Conservation (phyloP, 2,113 vertebrate species). For the Electrona antarctica region DNA sequence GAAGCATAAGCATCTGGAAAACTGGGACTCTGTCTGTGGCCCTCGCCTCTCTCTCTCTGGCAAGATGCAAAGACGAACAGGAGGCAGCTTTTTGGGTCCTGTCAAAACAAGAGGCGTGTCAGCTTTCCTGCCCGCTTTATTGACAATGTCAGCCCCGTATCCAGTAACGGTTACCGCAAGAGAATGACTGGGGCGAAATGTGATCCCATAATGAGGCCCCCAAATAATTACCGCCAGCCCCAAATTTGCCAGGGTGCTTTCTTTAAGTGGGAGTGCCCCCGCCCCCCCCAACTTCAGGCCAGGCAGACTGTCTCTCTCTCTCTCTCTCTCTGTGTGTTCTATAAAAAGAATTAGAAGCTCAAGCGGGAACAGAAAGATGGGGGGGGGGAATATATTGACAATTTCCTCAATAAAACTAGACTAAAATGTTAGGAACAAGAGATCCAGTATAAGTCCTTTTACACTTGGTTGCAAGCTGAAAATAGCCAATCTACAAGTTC, state of each 20-base stretch:
- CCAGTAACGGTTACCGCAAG: slow-evolving; percentile 67
- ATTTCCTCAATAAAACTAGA: no score
- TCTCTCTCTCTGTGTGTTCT: slow-evolving; percentile 71
- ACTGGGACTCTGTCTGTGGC: slow-evolving; percentile 34
- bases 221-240: slow-evolving; percentile 71
- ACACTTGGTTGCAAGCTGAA: no score
- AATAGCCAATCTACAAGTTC: no score
- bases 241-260: slow-evolving; percentile 64
- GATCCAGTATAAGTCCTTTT: no score
- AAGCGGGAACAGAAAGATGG: slow-evolving; percentile 34
- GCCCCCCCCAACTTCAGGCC: slow-evolving; percentile 25
- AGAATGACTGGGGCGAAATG: slow-evolving; percentile 66
- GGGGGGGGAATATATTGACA: slow-evolving; percentile 4
- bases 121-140: slow-evolving; percentile 67
- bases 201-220: slow-evolving; percentile 74
- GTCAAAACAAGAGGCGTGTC: slow-evolving; percentile 77
- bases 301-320: slow-evolving; percentile 72
- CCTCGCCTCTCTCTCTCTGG: slow-evolving; percentile 37
- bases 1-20: slow-evolving; percentile 39
- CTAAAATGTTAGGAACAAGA: no score
- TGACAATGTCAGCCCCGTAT: slow-evolving; percentile 69
- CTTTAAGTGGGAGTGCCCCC: slow-evolving; percentile 60
- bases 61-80: slow-evolving; percentile 60
- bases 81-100: slow-evolving; percentile 60
- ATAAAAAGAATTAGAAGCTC: slow-evolving; percentile 61